Evolutionary conservation across 2,113 vertebrate genomes (phyloP).

Genomic region (Nestor notabilis): DNA sequence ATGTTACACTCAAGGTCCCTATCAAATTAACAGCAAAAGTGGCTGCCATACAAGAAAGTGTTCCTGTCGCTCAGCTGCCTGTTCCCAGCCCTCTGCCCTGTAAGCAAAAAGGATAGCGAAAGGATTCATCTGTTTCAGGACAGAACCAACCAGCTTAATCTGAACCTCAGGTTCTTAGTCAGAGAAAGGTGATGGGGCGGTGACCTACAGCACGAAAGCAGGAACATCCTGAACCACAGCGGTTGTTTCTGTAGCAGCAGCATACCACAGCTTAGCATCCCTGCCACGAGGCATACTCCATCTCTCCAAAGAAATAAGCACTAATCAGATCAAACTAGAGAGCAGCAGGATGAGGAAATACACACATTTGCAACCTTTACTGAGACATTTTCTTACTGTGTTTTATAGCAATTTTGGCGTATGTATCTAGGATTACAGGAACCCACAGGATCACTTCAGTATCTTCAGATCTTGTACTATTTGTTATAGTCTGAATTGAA

Average conservation of each 20-base stretch:
- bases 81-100: not conserved
- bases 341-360: not conserved
- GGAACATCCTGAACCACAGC: not conserved
- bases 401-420: not conserved
- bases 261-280: not conserved
- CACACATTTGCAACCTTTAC: not conserved
- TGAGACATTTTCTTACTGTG: not conserved
- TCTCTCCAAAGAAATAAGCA: not conserved
- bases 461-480: slow-evolving; percentile 24
- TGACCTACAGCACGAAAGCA: not conserved
- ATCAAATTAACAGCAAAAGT: not conserved
- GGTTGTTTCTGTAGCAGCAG: not conserved
- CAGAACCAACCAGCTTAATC: not conserved
- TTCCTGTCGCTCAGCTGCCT: not conserved
- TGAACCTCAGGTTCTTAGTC: not conserved
- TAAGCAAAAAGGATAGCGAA: rapidly evolving
- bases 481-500: slow-evolving; percentile 26
- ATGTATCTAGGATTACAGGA: not conserved
- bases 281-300: not conserved
- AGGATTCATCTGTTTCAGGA: not conserved
- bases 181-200: not conserved
- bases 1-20: not conserved
- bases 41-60: not conserved
- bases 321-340: not conserved
- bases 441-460: not conserved